Base-by-base conservation (phyloP, 2,113 vertebrate species). In the Polyodon spathula region DNA sequence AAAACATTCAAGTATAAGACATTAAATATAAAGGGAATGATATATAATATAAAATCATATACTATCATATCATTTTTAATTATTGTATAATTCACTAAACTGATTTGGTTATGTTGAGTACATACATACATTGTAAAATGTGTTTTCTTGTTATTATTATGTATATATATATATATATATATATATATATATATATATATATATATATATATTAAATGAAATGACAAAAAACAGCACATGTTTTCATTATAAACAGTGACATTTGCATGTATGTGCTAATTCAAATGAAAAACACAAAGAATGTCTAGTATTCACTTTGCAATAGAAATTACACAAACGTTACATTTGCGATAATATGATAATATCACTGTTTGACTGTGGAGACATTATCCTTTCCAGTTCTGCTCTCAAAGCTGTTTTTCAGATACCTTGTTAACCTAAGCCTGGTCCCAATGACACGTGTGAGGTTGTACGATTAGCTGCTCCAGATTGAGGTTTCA, bases 401-500 rank as follows among this genome's bases (percentile, higher is more conserved):
- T 52, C 51, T 50, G 61, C 67, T 74, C 64, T 65, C 60, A 60
- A 42, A 69, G 72, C 71, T 72, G 64, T 71, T 84, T 64, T 63
- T 60, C 64, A 71, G 59, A 69, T 71, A 75, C 66, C 68, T 66
- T 54, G 69, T 69, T 76, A 71, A 77, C 64, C 68, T 15, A 54
- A 73, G 66, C 62, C 50, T 68, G 63, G 61, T 72, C 67, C 66
- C 65, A 67, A 68, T 54, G 71, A 67, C 73, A 72, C 59, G 71
- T 73, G 54, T 62, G 64, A 73, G 74, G 68, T 38, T 68, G 73
- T 62, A 66, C 66, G 73, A 63, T 70, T 63, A 71, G 70, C 63
- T 71, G 59, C 68, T 70, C 72, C 73, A 78, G 67, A 72, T 69
- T 81, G 73, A 72, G 66, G 69, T 65, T 59, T 64, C 52, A 60